phyloP scores from a whole-genome alignment of 2,888 invertebrate species.

The Caenorhabditis plicata region DNA sequence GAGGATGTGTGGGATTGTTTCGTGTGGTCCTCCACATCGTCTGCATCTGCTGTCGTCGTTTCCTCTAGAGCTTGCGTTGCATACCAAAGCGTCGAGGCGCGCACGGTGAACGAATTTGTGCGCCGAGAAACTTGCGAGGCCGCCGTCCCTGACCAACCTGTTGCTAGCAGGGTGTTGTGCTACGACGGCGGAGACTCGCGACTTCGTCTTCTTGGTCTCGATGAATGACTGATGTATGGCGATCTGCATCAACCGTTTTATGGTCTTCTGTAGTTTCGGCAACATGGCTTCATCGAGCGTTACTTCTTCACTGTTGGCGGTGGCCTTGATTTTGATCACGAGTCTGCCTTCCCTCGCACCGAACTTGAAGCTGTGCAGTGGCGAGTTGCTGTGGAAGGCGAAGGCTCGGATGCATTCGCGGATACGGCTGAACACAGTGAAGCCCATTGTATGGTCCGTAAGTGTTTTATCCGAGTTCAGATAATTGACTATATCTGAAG shows the following conservation, averaged over 20 bases:
- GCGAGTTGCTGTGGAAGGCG: background rate
- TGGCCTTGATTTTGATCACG: conserved; percentile 4
- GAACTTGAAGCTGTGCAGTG: conserved; percentile 1
- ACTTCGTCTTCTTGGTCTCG: no score
- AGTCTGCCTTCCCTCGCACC: background rate
- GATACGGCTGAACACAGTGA: conserved; percentile 3
- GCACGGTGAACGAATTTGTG: conserved; percentile 5
- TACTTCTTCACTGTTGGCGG: background rate
- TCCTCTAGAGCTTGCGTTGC: background rate
- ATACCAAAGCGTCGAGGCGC: background rate
- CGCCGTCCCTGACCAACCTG: background rate
- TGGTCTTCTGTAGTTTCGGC: background rate
- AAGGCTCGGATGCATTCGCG: background rate
- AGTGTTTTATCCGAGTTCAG: conserved; percentile 1
- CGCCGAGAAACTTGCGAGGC: background rate
- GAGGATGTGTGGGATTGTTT: conserved; percentile 6
- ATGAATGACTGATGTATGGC: conserved; percentile 1
- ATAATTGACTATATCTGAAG: background rate
- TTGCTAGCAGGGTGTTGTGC: background rate
- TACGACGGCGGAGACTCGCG: background rate
- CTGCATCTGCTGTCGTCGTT: background rate
- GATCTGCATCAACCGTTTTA: background rate
- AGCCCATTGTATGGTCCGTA: conserved; percentile 3
- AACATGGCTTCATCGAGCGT: background rate
- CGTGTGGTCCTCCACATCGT: background rate